phyloP scores from a whole-genome alignment of 2,113 vertebrate genomes.

The human region GRCh38 chrX:122253001-122253500 shows the following conservation, averaged over 20 bases:
- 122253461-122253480: slow-evolving; percentile 65
- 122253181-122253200: not conserved
- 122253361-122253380: not conserved
- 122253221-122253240: not conserved
- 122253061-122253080: not conserved
- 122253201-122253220: not conserved
- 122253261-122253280: not conserved
- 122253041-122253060: not conserved
- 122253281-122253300: not conserved
- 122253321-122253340: not conserved
- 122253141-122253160: not conserved
- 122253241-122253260: not conserved
- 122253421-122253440: not conserved
- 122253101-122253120: not conserved
- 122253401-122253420: not conserved
- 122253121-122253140: not conserved
- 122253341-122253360: not conserved
- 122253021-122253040: not conserved
- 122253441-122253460: not conserved
- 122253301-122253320: not conserved
- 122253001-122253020: not conserved
- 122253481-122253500: slow-evolving; percentile 64
- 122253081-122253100: not conserved
- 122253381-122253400: slow-evolving; percentile 19
- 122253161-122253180: not conserved